Evolutionary conservation across 2,113 vertebrate species (phyloP).

Genomic region (Corydoras sp.): DNA sequence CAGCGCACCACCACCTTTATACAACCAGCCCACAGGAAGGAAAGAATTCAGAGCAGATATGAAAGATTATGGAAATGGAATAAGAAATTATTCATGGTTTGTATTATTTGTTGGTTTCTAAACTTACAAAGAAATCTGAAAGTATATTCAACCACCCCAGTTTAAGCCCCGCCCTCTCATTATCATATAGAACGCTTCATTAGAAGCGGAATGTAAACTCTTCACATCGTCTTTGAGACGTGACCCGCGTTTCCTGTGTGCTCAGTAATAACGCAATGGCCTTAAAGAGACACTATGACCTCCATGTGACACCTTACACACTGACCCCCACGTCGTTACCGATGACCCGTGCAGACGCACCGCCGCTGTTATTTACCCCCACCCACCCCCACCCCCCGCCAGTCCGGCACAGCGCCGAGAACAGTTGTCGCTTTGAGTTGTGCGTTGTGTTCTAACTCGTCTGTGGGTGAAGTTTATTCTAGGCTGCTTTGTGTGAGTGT

Average conservation of each 20-base stretch:
- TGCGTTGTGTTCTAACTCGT: not conserved
- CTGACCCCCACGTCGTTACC: constrained; percentile 19
- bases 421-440: not conserved
- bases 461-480: not conserved
- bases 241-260: constrained; percentile 57
- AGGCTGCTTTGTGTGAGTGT: not conserved
- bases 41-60: too few species aligned
- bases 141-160: too few species aligned
- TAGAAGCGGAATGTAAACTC: constrained; percentile 55
- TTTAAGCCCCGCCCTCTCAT: too few species aligned
- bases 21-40: too few species aligned
- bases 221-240: constrained; percentile 24
- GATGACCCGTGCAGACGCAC: constrained; percentile 26
- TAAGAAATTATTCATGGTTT: too few species aligned
- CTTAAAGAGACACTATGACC: too few species aligned
- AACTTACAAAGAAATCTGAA: too few species aligned
- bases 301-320: constrained; percentile 19
- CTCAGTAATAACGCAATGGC: constrained; percentile 39
- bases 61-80: too few species aligned
- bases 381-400: not conserved
- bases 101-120: too few species aligned
- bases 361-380: not conserved
- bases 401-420: not conserved
- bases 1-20: not conserved
- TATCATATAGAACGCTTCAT: constrained; percentile 51